Percentiles rank a stretch among this genome's conserved stretches.
These are phyloP conservation scores for Microchrysa polita DNA, from an alignment of 2,888 invertebrate species.

Conservation along the genomic window DNA sequence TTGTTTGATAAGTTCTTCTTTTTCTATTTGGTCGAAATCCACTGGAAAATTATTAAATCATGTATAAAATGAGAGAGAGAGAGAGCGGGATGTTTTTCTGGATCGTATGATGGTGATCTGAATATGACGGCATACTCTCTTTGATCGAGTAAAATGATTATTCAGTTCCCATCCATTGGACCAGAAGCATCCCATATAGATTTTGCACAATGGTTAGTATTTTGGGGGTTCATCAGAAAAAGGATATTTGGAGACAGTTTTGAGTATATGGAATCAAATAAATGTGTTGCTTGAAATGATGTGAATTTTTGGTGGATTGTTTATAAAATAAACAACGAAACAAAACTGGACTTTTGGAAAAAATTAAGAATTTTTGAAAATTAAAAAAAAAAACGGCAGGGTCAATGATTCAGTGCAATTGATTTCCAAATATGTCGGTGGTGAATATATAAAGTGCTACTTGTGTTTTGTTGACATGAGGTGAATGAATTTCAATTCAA, in stretches of 20 bases:
- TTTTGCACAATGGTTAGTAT: constrained; percentile 47
- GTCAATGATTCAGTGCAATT: no score
- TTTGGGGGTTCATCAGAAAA: constrained; percentile 1
- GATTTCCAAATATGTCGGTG: no score
- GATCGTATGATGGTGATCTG: constrained; percentile 24
- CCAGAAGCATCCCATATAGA: constrained; percentile 45
- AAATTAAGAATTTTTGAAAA: no score
- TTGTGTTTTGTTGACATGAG: no score
- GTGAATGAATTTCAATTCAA: no score
- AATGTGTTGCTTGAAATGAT: not conserved
- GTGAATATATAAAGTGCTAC: no score
- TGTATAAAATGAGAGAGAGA: constrained; percentile 48
- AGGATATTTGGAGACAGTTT: not conserved
- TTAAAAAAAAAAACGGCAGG: no score
- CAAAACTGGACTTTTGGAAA: no score
- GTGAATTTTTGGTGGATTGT: no score
- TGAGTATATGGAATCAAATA: not conserved
- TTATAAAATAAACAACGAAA: no score
- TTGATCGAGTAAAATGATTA: constrained; percentile 34
- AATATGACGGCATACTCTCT: constrained; percentile 21
- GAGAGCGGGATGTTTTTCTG: constrained; percentile 23
- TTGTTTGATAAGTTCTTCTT: constrained; percentile 28
- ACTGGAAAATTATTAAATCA: constrained; percentile 50
- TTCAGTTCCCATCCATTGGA: constrained; percentile 48
- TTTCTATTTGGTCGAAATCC: constrained; percentile 47